phyloP scores from a whole-genome alignment of 1,140 invertebrate species.

The Danaus melanippus region DNA sequence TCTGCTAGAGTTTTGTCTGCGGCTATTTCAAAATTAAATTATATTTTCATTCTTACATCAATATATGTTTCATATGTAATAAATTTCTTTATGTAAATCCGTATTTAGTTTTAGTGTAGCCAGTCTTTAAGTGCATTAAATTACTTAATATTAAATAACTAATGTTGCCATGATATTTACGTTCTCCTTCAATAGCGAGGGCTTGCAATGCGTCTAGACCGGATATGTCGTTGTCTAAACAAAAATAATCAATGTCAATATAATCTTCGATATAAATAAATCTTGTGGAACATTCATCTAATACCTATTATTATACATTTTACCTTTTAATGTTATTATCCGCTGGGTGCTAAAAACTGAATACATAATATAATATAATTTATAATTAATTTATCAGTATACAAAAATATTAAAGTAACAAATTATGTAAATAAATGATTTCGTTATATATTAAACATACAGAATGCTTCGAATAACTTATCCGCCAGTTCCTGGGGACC shows the following conservation, averaged over 20 bases:
- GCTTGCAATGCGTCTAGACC: conserved; percentile 48
- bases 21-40: too few relatives aligned
- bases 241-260: conserved; percentile 2
- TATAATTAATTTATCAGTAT: too few relatives aligned
- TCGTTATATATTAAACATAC: conserved; percentile 28
- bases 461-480: conserved; percentile 43
- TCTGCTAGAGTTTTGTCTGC: neutral
- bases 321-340: conserved; percentile 36
- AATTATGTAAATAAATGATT: conserved; percentile 7
- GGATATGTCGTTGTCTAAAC: conserved; percentile 36
- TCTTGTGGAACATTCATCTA: neutral
- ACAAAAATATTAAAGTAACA: conserved; percentile 5
- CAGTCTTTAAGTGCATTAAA: too few relatives aligned
- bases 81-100: too few relatives aligned
- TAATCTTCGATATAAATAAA: too few relatives aligned
- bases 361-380: conserved; percentile 13
- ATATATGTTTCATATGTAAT: too few relatives aligned
- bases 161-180: conserved; percentile 17
- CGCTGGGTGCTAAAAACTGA: conserved; percentile 32
- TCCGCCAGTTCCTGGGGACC: conserved; percentile 39
- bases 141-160: too few relatives aligned
- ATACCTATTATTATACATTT: conserved; percentile 5
- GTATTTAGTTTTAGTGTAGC: too few relatives aligned
- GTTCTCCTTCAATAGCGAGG: conserved; percentile 37
- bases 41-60: too few relatives aligned